phyloP scores from a whole-genome alignment of 64 coral and sea anemone genomes.

The Catalaphyllia jardinei region DNA sequence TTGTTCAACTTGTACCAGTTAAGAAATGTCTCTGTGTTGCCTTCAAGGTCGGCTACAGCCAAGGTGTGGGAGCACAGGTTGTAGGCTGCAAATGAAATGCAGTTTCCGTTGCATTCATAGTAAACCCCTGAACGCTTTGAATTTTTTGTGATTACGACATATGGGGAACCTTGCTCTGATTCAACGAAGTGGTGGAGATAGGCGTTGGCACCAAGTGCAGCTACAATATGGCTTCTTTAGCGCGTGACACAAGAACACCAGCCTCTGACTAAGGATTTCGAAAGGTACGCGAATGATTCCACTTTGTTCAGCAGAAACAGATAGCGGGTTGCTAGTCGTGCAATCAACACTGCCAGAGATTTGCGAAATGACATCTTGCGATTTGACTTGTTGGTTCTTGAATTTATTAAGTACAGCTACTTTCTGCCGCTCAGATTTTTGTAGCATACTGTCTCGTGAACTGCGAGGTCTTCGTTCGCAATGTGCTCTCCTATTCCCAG shows the following conservation, averaged over 20 bases:
- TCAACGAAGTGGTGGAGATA: slow-evolving; percentile 31
- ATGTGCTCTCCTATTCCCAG: slow-evolving; percentile 43
- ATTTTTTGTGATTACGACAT: slow-evolving; percentile 9
- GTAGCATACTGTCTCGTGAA: slow-evolving; percentile 36
- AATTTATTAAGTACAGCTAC: slow-evolving; percentile 23
- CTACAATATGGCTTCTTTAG: slow-evolving; percentile 7
- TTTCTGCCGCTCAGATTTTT: slow-evolving; percentile 39
- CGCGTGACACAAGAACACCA: neutral
- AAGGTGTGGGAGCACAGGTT: slow-evolving; percentile 55
- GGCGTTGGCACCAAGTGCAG: slow-evolving; percentile 25
- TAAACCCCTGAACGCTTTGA: slow-evolving; percentile 4
- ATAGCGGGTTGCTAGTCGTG: neutral
- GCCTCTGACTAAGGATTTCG: neutral
- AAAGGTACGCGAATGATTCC: slow-evolving; percentile 51
- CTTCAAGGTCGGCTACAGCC: slow-evolving; percentile 55
- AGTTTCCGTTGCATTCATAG: slow-evolving; percentile 40
- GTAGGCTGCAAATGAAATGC: slow-evolving; percentile 43
- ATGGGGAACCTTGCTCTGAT: neutral
- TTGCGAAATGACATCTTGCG: neutral
- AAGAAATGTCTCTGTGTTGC: slow-evolving; percentile 12
- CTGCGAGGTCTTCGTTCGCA: neutral
- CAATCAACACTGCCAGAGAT: neutral
- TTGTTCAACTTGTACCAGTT: slow-evolving; percentile 45
- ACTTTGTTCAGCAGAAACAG: slow-evolving; percentile 18
- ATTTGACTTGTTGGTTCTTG: neutral